A percentile compares a stretch with the other conserved stretches of the same genome.
Conservation (phyloP, 53 echinoderm and acorn worm species). For the Zoroaster sp. region DNA sequence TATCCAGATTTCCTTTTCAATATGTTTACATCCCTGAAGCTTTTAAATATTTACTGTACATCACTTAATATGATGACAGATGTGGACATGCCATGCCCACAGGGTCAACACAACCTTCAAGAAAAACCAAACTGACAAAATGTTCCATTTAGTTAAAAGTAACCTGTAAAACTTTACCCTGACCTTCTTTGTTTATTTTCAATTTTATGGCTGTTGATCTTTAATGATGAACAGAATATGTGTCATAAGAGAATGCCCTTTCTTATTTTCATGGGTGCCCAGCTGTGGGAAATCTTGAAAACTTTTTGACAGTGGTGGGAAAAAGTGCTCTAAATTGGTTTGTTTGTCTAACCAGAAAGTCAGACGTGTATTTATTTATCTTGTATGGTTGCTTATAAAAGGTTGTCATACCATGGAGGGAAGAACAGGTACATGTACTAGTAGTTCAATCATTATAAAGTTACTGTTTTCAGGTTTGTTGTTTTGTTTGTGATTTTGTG, state of each 20-base stretch:
- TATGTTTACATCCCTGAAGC: neutral
- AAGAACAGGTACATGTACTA: too few relatives aligned
- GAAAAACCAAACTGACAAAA: neutral
- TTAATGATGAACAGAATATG: neutral
- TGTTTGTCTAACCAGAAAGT: neutral
- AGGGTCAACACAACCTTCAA: neutral
- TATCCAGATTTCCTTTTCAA: neutral
- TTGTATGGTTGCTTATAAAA: neutral
- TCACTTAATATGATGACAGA: constrained; percentile 1
- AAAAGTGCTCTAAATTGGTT: neutral
- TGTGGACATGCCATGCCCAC: neutral
- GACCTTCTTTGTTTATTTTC: constrained; percentile 20
- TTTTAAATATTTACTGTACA: neutral
- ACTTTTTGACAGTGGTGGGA: neutral
- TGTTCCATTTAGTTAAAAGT: neutral
- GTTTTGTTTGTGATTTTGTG: neutral
- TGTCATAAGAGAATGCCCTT: neutral
- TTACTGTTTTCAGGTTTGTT: neutral
- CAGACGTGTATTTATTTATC: neutral
- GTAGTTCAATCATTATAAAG: neutral
- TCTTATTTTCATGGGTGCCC: neutral
- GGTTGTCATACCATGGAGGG: neutral
- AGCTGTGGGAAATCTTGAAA: neutral
- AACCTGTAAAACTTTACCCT: neutral
- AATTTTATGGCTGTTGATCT: constrained; percentile 29